These are phyloP conservation scores for Pedionomus torquatus DNA, from an alignment of 2,113 vertebrate genomes.

Conservation along the genomic window DNA sequence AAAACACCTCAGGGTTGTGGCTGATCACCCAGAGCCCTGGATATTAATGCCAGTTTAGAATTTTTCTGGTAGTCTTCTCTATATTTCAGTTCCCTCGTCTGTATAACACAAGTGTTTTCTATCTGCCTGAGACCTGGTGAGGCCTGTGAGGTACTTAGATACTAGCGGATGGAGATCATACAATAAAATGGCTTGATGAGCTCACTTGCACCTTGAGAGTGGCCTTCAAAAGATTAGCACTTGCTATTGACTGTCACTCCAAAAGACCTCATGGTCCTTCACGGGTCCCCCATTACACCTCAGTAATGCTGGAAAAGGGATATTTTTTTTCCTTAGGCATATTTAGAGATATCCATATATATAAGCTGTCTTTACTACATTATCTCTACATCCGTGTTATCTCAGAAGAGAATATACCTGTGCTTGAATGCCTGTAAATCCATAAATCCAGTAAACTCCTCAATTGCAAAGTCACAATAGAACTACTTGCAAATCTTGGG, in stretches of 20 bases:
- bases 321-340: background rate
- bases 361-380: background rate
- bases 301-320: background rate
- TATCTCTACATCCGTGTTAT: background rate
- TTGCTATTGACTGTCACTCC: background rate
- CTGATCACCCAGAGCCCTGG: background rate
- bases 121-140: background rate
- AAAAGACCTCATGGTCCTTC: background rate
- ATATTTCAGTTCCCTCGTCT: background rate
- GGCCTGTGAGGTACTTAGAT: background rate
- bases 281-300: background rate
- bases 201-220: background rate
- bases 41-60: background rate
- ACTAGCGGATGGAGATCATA: background rate
- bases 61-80: background rate
- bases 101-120: background rate
- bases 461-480: background rate
- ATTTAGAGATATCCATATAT: background rate
- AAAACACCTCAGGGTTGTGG: background rate
- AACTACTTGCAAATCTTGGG: background rate
- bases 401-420: background rate
- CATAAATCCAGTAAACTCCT: background rate
- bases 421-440: background rate
- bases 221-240: background rate
- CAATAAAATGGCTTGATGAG: background rate